phyloP scores from a whole-genome alignment of 2,888 invertebrate species.

The Calliopum simillimum region DNA sequence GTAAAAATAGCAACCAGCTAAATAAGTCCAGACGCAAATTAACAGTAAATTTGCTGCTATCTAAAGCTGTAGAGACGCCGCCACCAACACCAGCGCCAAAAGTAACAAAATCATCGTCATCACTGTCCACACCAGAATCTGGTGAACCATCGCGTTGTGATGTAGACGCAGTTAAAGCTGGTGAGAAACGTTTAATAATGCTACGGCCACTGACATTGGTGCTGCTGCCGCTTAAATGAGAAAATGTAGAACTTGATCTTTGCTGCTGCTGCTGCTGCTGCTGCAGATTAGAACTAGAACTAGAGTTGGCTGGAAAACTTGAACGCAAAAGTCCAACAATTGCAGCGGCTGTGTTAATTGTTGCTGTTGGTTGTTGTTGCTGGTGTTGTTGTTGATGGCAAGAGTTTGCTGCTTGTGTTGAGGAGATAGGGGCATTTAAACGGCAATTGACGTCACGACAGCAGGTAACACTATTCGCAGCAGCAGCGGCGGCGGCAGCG shows the following conservation, averaged over 20 bases:
- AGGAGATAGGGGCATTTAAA: constrained; percentile 50
- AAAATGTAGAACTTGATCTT: background rate
- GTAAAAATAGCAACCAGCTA: constrained; percentile 76
- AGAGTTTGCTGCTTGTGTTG: constrained; percentile 1
- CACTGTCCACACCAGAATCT: constrained; percentile 48
- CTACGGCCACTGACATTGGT: constrained; percentile 4
- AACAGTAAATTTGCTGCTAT: constrained; percentile 66
- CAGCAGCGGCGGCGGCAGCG: constrained; percentile 21
- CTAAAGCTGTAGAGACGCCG: constrained; percentile 33
- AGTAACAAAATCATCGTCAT: constrained; percentile 34
- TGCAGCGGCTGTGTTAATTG: constrained; percentile 30
- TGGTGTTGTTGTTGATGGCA: constrained; percentile 25
- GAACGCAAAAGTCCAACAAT: constrained; percentile 29
- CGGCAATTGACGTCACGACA: constrained; percentile 61
- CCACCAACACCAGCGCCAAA: constrained; percentile 35
- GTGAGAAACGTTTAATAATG: constrained; percentile 1
- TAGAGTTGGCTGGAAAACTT: constrained; percentile 35
- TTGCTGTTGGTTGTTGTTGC: constrained; percentile 25
- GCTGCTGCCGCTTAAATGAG: background rate
- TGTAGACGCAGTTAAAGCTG: constrained; percentile 33
- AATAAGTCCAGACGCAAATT: constrained; percentile 81
- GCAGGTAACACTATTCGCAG: constrained; percentile 46
- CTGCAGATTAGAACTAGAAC: constrained; percentile 29
- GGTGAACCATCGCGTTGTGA: constrained; percentile 41
- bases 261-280: constrained; percentile 16